These are phyloP conservation scores for Agriopis aurantiaria DNA, from an alignment of 2,888 invertebrate genomes.

Conservation along the genomic window DNA sequence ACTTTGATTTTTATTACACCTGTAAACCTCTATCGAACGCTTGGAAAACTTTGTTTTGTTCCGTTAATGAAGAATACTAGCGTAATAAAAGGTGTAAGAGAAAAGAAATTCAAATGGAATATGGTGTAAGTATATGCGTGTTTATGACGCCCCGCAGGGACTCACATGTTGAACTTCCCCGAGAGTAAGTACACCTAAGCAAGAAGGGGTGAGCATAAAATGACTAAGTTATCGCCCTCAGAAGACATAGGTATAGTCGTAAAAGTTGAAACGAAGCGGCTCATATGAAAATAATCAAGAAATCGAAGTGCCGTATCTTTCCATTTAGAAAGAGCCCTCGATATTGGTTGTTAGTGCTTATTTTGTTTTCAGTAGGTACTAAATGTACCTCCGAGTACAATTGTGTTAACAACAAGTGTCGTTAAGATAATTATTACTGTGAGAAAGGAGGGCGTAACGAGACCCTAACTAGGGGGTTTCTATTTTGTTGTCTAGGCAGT, in stretches of 20 bases:
- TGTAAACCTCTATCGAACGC: slow-evolving; percentile 60
- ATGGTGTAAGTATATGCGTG: slow-evolving; percentile 74
- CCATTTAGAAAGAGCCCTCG: slow-evolving; percentile 25
- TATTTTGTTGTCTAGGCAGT: slow-evolving; percentile 6
- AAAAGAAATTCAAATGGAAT: slow-evolving; percentile 75
- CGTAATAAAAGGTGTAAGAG: slow-evolving; percentile 50
- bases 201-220: slow-evolving; percentile 83
- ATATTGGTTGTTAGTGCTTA: slow-evolving; percentile 22
- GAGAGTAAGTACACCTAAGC: slow-evolving; percentile 71
- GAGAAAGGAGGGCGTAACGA: slow-evolving; percentile 43
- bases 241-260: slow-evolving; percentile 80
- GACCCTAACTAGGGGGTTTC: slow-evolving; percentile 18
- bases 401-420: slow-evolving; percentile 52
- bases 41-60: slow-evolving; percentile 52
- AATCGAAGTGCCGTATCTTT: slow-evolving; percentile 64
- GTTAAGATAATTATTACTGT: slow-evolving; percentile 53
- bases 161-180: slow-evolving; percentile 74
- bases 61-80: slow-evolving; percentile 49
- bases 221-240: slow-evolving; percentile 85
- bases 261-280: slow-evolving; percentile 77
- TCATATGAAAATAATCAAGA: slow-evolving; percentile 83
- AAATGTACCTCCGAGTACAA: slow-evolving; percentile 30
- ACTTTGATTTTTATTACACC: slow-evolving; percentile 62
- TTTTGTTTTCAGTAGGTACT: slow-evolving; percentile 30
- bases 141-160: slow-evolving; percentile 79